These are phyloP conservation scores for Perca fluviatilis DNA, from an alignment of 2,113 vertebrate species.

Conservation along the genomic window DNA sequence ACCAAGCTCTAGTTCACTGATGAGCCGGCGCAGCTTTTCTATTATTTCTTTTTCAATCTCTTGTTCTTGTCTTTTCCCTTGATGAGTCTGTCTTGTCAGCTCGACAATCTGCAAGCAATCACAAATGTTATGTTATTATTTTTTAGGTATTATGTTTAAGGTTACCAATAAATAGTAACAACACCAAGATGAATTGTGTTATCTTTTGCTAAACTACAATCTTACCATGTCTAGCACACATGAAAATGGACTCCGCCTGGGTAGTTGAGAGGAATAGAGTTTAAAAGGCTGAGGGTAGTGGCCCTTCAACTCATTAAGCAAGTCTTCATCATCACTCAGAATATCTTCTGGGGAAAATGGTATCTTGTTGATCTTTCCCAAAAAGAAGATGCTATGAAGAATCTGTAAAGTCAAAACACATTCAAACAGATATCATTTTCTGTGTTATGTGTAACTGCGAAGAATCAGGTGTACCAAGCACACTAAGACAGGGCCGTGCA, in stretches of 20 bases:
- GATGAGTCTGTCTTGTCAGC: accelerated
- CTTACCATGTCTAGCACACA: constrained; percentile 60
- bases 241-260: constrained; percentile 44
- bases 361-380: neutral
- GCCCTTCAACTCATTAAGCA: accelerated
- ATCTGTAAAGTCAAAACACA: constrained; percentile 14
- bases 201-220: neutral
- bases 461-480: neutral
- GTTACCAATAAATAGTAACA: too few relatives aligned
- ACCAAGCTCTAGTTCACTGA: too few relatives aligned
- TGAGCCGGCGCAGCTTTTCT: accelerated
- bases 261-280: neutral
- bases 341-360: accelerated
- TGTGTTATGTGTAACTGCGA: too few relatives aligned
- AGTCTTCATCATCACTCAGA: accelerated
- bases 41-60: neutral
- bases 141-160: too few relatives aligned
- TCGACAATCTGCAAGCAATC: constrained; percentile 18
- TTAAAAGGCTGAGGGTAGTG: neutral
- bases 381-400: constrained; percentile 58
- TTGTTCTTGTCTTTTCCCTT: neutral
- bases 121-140: neutral
- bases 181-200: neutral
- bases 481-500: too few relatives aligned
- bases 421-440: neutral